Conservation (phyloP, 2,113 vertebrate species). For the Pseudorasbora parva region DNA sequence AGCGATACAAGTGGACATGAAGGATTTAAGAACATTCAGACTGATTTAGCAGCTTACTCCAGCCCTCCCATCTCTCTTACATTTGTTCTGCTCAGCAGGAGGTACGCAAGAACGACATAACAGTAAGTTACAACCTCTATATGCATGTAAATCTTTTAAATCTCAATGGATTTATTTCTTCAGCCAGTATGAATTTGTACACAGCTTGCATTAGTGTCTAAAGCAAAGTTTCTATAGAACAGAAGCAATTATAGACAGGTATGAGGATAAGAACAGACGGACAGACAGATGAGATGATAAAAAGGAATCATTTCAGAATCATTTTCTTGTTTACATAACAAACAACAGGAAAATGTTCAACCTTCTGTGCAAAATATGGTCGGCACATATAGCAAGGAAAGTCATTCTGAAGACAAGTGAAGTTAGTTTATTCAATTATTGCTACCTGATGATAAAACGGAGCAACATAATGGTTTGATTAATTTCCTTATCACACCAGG, state of each 20-base stretch:
- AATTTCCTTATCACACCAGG: constrained; percentile 83
- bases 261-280: constrained; percentile 16
- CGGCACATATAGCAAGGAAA: constrained; percentile 33
- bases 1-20: constrained; percentile 64
- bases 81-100: constrained; percentile 11
- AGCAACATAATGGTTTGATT: constrained; percentile 83
- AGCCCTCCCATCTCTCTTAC: constrained; percentile 49
- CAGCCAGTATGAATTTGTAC: neutral
- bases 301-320: neutral
- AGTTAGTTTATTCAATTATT: constrained; percentile 81
- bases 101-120: neutral
- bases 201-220: neutral
- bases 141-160: neutral
- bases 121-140: neutral
- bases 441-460: constrained; percentile 75
- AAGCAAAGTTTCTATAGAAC: neutral
- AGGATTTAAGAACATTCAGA: constrained; percentile 63
- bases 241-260: constrained; percentile 6
- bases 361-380: constrained; percentile 28
- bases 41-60: constrained; percentile 58
- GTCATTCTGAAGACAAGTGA: constrained; percentile 70
- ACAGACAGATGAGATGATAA: neutral
- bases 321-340: neutral
- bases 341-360: neutral
- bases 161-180: neutral